Evolutionary conservation across 2,113 vertebrate genomes (phyloP), one percentile per base, ranked within the genome.

Genomic region (Callorhinus ursinus): DNA sequence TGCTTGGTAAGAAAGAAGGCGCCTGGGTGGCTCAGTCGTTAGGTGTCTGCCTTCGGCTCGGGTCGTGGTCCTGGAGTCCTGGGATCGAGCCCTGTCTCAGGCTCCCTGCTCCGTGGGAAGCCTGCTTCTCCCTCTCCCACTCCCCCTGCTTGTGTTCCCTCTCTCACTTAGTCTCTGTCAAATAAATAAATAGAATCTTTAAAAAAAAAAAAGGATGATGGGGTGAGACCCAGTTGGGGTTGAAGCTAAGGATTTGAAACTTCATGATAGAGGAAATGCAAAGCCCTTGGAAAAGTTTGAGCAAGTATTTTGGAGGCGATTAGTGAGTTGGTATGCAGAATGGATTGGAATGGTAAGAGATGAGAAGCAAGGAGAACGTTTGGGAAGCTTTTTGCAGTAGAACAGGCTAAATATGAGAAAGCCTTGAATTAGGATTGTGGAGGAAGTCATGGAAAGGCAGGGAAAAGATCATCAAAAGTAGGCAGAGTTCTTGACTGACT

Each of bases 381-480:
- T 33, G 76, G 67, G 83, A 97, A 51, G 19, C 65, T 77, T 90
- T 90, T 65, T 85, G 59, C 26, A 93, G 72, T 82, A n/a, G 33
- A 93, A 87, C n/a, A 59, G 12, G 36, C 59, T 92, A 82, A n/a
- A 77, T 80, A 49, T n/a, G 53, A 85, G 72, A 71, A 53, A 90
- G 11, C 31, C 71, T 53, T 86, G 42, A 77, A 91, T 89, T 88
- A 92, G 83, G 93, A 92, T 51, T 92, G 91, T 85, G 63, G 85
- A 95, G 92, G 90, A 89, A 74, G 71, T 28, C 22, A 24, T 71
- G 74, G 39, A 72, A 90, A 80, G 95, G 51, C 85, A 89, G 42
- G 53, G 2, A 36, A 91, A 82, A 71, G 71, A 36, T 36, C 36
- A 88, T 90, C 69, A 71, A 63, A 57, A 85, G 26, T 49, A 67